A percentile compares a stretch with the other conserved stretches of the same genome.
These are phyloP conservation scores for Gymnorhina tibicen DNA, from an alignment of 2,113 vertebrate species.

Conservation along the genomic window DNA sequence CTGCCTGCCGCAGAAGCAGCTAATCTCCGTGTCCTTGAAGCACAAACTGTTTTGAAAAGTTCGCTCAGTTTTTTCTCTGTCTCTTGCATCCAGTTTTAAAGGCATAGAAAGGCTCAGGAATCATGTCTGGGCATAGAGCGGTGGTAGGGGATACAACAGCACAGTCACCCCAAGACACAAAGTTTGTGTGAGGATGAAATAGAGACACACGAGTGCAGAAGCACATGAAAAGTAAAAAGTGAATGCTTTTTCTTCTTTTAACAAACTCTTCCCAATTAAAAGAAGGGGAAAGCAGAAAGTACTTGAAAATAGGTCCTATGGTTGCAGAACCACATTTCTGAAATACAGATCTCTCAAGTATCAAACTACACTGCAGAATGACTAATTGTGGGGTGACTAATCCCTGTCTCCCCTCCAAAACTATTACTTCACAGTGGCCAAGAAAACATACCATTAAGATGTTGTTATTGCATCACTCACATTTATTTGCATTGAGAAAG, in stretches of 20 bases:
- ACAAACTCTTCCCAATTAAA: neutral
- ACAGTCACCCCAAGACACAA: too few relatives aligned
- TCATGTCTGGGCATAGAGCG: too few relatives aligned
- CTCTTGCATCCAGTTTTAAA: too few relatives aligned
- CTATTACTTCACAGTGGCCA: conserved; percentile 19
- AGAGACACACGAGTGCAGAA: neutral
- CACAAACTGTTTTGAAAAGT: too few relatives aligned
- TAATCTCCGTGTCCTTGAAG: too few relatives aligned
- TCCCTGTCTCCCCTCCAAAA: conserved; percentile 34
- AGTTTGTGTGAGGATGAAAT: neutral
- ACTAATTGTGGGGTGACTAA: conserved; percentile 59
- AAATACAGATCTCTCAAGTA: conserved; percentile 21
- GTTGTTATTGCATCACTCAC: conserved; percentile 27
- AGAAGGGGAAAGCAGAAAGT: neutral
- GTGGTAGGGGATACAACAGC: too few relatives aligned
- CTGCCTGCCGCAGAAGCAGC: too few relatives aligned
- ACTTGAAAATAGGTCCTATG: neutral
- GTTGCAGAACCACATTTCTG: conserved; percentile 17
- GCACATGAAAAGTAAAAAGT: neutral
- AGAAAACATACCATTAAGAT: conserved; percentile 50
- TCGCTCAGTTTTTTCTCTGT: too few relatives aligned
- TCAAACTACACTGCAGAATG: conserved; percentile 15
- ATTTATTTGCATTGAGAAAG: conserved; percentile 25
- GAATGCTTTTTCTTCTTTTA: neutral
- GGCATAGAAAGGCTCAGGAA: too few relatives aligned